Conservation (phyloP, 2,888 invertebrate species). For the Latrodectus hesperus region DNA sequence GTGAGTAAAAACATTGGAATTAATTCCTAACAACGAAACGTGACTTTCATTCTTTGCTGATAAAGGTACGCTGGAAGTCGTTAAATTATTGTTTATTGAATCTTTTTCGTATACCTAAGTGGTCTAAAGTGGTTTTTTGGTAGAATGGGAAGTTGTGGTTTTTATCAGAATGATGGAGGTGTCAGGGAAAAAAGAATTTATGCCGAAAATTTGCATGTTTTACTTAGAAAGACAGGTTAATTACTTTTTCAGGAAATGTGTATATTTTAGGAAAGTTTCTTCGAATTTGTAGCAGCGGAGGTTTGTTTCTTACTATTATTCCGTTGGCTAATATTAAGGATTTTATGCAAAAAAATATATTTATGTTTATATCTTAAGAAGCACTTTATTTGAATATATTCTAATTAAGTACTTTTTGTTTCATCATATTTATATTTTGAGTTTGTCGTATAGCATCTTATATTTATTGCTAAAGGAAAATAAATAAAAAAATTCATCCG, state of each 20-base stretch:
- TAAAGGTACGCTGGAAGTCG: slow-evolving; percentile 38
- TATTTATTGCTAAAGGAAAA: too few relatives aligned
- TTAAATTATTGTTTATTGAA: slow-evolving; percentile 60
- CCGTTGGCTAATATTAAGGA: too few relatives aligned
- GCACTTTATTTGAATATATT: too few relatives aligned
- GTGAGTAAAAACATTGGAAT: slow-evolving; percentile 56
- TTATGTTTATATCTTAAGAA: too few relatives aligned
- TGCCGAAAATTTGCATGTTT: slow-evolving; percentile 1
- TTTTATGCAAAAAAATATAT: too few relatives aligned
- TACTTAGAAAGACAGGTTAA: slow-evolving; percentile 34
- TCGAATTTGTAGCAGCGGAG: too few relatives aligned
- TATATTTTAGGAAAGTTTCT: too few relatives aligned
- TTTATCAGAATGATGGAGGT: slow-evolving; percentile 24
- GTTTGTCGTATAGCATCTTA: too few relatives aligned
- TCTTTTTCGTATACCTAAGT: slow-evolving; percentile 36
- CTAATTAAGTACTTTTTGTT: too few relatives aligned
- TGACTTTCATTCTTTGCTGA: slow-evolving; percentile 54
- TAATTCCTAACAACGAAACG: slow-evolving; percentile 49
- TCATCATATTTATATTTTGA: too few relatives aligned
- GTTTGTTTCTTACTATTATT: too few relatives aligned
- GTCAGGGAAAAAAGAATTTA: neutral
- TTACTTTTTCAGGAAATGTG: slow-evolving; percentile 17
- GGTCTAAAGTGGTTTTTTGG: slow-evolving; percentile 24
- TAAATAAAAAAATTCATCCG: too few relatives aligned
- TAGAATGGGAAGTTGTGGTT: slow-evolving; percentile 4